Evolutionary conservation across 2,113 vertebrate species (phyloP), one percentile per base, ranked within the genome.

Genomic region (Heliornis fulica): DNA sequence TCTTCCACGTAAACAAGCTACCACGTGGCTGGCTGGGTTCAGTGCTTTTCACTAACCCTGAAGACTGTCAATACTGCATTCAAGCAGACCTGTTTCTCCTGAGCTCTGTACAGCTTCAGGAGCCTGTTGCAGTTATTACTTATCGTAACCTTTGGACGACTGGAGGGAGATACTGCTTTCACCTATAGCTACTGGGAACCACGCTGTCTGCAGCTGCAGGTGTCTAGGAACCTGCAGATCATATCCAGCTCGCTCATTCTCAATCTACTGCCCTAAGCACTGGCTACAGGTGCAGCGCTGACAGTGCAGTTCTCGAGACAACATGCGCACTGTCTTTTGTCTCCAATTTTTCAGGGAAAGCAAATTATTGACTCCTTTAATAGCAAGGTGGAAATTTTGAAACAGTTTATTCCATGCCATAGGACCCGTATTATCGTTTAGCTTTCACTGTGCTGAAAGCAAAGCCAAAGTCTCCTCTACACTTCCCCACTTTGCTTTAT

Each of bases 351-450:
- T 86, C 53, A 65, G 46, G 28, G 29, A 28, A 72, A 92, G 68
- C 65, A 66, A 77, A 54, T 6, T 22, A 19, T 51, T 64, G 59
- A 74, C 17, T 22, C 45, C 18, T 97, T 80, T 51, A 87, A 78
- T 41, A 94, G 76, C 68, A 77, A 70, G 64, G 71, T 78, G 79
- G 92, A 93, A 94, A 77, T 48, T 75, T 81, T 88, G 79, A 86
- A 83, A 54, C 14, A 64, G 17, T 68, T 86, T 81, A 41, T 94
- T 80, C 71, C 16, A 8, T 78, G 48, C 72, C 28, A 9, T 36
- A 65, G 43, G 40, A 80, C 28, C 56, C 25, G 7, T 45, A 51
- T 64, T 85, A 54, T 64, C 68, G 29, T 91, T 88, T 53, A 94
- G 80, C 46, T 91, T 93, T 88, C 45, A 31, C 41, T 88, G 1